These are phyloP conservation scores for Chascanopsetta lugubris DNA, from an alignment of 2,113 vertebrate genomes.

Conservation along the genomic window DNA sequence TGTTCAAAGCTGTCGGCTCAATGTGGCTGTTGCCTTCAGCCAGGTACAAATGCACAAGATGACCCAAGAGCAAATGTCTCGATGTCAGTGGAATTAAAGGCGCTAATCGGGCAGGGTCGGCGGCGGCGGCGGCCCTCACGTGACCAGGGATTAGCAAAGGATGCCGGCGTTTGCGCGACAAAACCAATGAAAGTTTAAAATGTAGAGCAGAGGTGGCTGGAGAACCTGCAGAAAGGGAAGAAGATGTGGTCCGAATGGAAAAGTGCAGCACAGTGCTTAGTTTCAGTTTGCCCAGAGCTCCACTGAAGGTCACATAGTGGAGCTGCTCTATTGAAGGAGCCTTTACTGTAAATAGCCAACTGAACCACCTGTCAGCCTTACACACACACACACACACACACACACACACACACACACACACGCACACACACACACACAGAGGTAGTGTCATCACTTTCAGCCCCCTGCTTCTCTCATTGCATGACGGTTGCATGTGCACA, in stretches of 20 bases:
- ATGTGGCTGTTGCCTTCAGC: too few relatives aligned
- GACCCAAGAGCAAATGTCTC: too few relatives aligned
- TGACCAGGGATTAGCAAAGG: too few relatives aligned
- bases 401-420: conserved; percentile 8
- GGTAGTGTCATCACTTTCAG: conserved; percentile 47
- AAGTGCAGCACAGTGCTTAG: conserved; percentile 41
- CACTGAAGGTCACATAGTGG: conserved; percentile 77
- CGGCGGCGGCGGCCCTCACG: too few relatives aligned
- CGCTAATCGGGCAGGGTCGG: too few relatives aligned
- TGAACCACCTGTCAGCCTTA: conserved; percentile 65
- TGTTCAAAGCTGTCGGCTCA: too few relatives aligned
- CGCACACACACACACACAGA: conserved; percentile 7
- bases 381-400: neutral
- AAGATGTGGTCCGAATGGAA: conserved; percentile 24
- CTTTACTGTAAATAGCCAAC: conserved; percentile 77
- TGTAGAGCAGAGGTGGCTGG: neutral
- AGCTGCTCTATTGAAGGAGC: conserved; percentile 57
- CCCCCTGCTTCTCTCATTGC: neutral
- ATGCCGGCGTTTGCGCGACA: too few relatives aligned
- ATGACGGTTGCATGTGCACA: conserved; percentile 8
- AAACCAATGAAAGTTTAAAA: neutral
- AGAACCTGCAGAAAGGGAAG: neutral
- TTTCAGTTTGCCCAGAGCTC: conserved; percentile 55
- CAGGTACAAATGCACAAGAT: too few relatives aligned
- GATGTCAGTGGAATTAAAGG: too few relatives aligned